Conservation (phyloP, 92 coral and sea anemone genomes). For the Paragorgia papillata region DNA sequence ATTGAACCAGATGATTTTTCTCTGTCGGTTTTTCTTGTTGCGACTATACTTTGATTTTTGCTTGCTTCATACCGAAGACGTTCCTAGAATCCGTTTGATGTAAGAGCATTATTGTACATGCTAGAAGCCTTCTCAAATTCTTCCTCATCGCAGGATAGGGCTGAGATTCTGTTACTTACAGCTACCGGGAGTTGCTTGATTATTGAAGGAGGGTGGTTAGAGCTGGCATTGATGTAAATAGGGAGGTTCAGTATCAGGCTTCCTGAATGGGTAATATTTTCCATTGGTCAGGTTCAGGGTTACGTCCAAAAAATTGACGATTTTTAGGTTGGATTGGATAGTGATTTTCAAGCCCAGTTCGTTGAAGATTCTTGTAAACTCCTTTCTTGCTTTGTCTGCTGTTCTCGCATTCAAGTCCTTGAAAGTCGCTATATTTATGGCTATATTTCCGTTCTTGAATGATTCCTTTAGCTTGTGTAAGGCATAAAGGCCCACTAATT, state of each 20-base stretch:
- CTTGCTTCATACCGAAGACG: too few species aligned
- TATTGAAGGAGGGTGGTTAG: conserved; percentile 36
- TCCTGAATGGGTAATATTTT: conserved; percentile 45
- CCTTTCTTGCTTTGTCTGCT: conserved; percentile 2
- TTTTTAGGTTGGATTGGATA: conserved; percentile 40
- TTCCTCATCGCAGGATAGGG: conserved; percentile 28
- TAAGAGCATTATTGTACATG: background rate
- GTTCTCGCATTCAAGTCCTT: conserved; percentile 16
- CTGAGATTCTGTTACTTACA: conserved; percentile 20
- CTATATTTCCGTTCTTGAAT: background rate
- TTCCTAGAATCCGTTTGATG: background rate
- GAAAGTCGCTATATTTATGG: background rate
- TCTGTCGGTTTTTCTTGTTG: background rate
- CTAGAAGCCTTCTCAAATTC: background rate
- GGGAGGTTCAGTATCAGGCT: conserved; percentile 43
- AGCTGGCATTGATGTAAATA: conserved; percentile 21
- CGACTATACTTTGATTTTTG: too few species aligned
- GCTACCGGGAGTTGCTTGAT: conserved; percentile 37
- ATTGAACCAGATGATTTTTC: background rate
- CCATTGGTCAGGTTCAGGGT: conserved; percentile 42
- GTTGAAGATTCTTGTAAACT: background rate
- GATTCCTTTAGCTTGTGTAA: background rate
- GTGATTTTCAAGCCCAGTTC: conserved; percentile 25
- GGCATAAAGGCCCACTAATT: conserved; percentile 1
- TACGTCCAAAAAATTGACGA: conserved; percentile 37